Evolutionary conservation across 37 sponge, comb jelly and placozoan genomes (phyloP), one percentile per base, ranked within the genome.

Genomic region (Axinella damicornis): DNA sequence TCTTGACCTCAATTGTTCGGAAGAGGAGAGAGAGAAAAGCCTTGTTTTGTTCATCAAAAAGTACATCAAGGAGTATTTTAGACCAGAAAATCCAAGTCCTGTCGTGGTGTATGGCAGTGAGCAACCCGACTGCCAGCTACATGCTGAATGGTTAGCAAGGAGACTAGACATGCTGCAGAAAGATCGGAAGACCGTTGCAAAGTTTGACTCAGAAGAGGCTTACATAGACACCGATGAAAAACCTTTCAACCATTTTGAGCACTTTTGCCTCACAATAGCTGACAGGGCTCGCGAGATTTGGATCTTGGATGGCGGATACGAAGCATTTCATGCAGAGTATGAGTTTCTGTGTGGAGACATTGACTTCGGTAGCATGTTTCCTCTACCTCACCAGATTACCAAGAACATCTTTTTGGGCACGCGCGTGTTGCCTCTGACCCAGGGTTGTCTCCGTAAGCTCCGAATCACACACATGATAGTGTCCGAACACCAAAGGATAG

Each of bases 1-100:
- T 71, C 79, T 64, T 15, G 46, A 64, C 0, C 87, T 77, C 17
- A 60, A 69, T 0, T 53, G 57, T 39, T 41, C 81, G 5, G 84
- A 88, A 22, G 57, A 80, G 36, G 85, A 93, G 36, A 59, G 83
- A 53, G 88, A 83, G 57, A 24, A 13, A 24, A 28, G 22, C 32
- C 77, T 93, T 5, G 21, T 71, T 0, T 39, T 54, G 0, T 93
- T 93, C 55, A 80, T 88, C 58, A 19, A 41, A 30, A 53, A 30
- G 0, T 84, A 83, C 46, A 72, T 88, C 20, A 57, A 65, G 36
- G 70, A 70, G 53, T 88, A 78, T 55, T 57, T 66, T 34, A 34
- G 77, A 54, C 93, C 89, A 60, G 93, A 93, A 54, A 93, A 93
- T 68, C 71, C 85, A 37, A 84, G 80, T 35, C 93, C 93, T 24